Conservation (phyloP, 2,888 invertebrate species). For the Drosophila mercatorum region DNA sequence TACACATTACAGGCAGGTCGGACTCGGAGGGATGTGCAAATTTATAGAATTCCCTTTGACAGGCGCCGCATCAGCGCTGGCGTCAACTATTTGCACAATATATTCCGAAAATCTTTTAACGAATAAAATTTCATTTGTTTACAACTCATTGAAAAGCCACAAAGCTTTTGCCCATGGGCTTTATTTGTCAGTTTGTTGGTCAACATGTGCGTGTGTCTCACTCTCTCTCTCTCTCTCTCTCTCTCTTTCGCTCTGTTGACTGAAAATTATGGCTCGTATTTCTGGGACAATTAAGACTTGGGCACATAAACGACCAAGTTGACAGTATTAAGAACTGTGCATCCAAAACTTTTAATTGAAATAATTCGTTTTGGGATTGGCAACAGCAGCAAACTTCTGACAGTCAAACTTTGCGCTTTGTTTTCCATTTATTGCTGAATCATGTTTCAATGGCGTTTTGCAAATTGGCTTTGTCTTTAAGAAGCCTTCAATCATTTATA, state of each 20-base stretch:
- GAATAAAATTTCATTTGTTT: constrained; percentile 75
- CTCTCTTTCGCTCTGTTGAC: constrained; percentile 9
- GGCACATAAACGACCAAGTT: constrained; percentile 72
- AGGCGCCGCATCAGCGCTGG: constrained; percentile 24
- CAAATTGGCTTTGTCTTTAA: constrained; percentile 38
- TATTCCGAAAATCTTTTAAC: constrained; percentile 62
- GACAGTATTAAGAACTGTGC: constrained; percentile 72
- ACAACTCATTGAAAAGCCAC: constrained; percentile 75
- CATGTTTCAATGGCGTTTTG: constrained; percentile 19
- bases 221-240: not conserved
- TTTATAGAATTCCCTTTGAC: constrained; percentile 38
- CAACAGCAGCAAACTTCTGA: constrained; percentile 34
- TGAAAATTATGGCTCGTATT: constrained; percentile 63
- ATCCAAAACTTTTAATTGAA: constrained; percentile 74
- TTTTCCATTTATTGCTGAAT: constrained; percentile 27
- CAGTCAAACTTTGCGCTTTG: constrained; percentile 45
- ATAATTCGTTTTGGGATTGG: constrained; percentile 67
- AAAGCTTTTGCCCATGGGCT: constrained; percentile 68
- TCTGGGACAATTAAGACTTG: constrained; percentile 71
- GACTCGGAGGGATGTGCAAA: not conserved
- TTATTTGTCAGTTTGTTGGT: constrained; percentile 50
- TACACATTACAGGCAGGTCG: not conserved
- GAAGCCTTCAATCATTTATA: constrained; percentile 25
- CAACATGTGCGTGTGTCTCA: constrained; percentile 28
- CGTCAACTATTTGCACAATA: constrained; percentile 55